Conservation (phyloP, 2,113 vertebrate species). For the Nettapus auritus region DNA sequence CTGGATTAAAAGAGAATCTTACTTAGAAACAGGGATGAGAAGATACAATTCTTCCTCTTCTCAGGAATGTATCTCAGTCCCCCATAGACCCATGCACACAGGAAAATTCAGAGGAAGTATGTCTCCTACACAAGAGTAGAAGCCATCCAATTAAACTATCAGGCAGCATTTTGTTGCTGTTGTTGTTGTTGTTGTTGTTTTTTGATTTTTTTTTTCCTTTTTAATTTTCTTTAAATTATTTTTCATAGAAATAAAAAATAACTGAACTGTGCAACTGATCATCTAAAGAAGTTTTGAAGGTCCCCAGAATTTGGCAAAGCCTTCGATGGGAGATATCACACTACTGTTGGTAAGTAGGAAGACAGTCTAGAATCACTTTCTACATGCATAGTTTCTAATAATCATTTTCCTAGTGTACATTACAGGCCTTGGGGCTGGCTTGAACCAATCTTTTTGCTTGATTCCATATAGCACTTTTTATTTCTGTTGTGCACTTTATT, state of each 20-base stretch:
- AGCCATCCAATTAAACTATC: not conserved
- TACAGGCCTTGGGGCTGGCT: accelerated
- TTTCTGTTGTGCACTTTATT: not conserved
- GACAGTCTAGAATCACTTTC: not conserved
- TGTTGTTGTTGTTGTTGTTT: too few species aligned
- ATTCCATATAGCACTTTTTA: accelerated
- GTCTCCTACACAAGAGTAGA: not conserved
- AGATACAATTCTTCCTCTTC: not conserved
- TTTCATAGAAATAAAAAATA: not conserved
- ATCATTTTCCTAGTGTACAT: not conserved
- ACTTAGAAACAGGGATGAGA: not conserved
- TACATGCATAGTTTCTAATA: not conserved
- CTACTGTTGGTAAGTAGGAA: not conserved
- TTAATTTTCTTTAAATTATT: not conserved
- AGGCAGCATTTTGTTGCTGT: not conserved
- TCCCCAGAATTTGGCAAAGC: not conserved
- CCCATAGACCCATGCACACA: not conserved
- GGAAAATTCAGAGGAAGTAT: not conserved
- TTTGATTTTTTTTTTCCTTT: not conserved
- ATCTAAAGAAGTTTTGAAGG: not conserved
- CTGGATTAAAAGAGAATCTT: not conserved
- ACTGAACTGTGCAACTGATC: not conserved
- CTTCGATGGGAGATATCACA: not conserved
- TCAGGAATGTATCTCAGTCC: not conserved
- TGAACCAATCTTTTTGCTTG: not conserved